phyloP scores from a whole-genome alignment of 2,888 invertebrate species.

The Harpalus rufipes region DNA sequence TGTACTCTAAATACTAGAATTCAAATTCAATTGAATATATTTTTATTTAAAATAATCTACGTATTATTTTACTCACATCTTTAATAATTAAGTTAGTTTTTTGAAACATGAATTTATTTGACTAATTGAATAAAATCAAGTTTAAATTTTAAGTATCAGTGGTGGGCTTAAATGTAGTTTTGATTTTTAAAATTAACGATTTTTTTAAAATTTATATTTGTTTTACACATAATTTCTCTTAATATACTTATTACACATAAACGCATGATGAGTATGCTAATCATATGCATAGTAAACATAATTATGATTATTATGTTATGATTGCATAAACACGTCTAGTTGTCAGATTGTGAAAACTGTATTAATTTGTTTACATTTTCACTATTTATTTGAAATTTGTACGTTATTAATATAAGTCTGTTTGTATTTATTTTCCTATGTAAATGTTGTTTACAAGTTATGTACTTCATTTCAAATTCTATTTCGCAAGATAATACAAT shows the following conservation, averaged over 20 bases:
- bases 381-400: conserved; percentile 3
- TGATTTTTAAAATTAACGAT: no score
- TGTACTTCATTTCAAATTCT: conserved; percentile 22
- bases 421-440: conserved; percentile 6
- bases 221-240: conserved; percentile 2
- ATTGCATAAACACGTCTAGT: conserved; percentile 9
- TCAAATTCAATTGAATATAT: no score
- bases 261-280: conserved; percentile 9
- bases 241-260: not conserved
- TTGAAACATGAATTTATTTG: no score
- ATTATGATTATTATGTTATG: conserved; percentile 14
- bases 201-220: no score
- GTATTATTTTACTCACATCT: no score
- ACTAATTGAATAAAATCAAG: no score
- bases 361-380: conserved; percentile 23
- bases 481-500: not conserved
- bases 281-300: conserved; percentile 24
- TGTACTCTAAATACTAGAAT: no score
- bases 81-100: no score
- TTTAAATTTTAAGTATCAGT: no score
- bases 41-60: no score
- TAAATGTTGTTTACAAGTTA: not conserved
- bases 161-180: no score
- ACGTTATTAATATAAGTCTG: not conserved
- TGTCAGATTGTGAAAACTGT: conserved; percentile 1